Base-by-base conservation (phyloP, 2,888 invertebrate species). In the Cephus pulcher region DNA sequence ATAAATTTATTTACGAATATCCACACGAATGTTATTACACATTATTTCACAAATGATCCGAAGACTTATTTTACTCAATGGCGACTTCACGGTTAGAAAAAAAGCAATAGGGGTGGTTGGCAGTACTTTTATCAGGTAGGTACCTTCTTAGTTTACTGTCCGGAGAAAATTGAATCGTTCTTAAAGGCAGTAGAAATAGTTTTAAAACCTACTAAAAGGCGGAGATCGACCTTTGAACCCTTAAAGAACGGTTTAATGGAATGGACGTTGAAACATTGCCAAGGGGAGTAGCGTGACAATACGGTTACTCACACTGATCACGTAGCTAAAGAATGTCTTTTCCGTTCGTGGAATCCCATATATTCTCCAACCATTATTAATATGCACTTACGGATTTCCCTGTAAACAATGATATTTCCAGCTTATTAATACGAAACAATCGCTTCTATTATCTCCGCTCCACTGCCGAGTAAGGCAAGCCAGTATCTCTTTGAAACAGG, bases 341-440 rank as follows among this genome's bases (percentile, higher is more conserved):
- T 30, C 71, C 12, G 30, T 71, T 33, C 30, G 71, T 34, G 23
- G 34, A 9, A 30, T 33, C 4, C 12, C 32, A 34, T 30, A 71
- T 71, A 71, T 30, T 71, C 34, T 71, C 30, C 11, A 23, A 32
- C 30, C 30, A 32, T 32, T 34, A 71, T 71, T 71, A 71, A 71
- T 71, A 71, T 71, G 71, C 71, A 34, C 30, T 71, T 34, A 71
- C 71, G 30, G 71, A 33, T 23, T 32, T 34, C 71, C 30, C 71
- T 71, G 34, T 71, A 34, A 71, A 71, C 71, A 71, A 34, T 33
- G 71, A 71, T 71, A 71, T 71, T 71, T 30, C 71, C 30, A 71
- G 71, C 71, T 30, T 71, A 71, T 71, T 71, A 71, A 71, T 71
- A 23, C 15, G 71, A 33, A 23, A 71, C 30, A 71, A 71, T 71